These are phyloP conservation scores for Zygothrica quintamaculata DNA, from an alignment of 2,888 invertebrate genomes.

Conservation along the genomic window DNA sequence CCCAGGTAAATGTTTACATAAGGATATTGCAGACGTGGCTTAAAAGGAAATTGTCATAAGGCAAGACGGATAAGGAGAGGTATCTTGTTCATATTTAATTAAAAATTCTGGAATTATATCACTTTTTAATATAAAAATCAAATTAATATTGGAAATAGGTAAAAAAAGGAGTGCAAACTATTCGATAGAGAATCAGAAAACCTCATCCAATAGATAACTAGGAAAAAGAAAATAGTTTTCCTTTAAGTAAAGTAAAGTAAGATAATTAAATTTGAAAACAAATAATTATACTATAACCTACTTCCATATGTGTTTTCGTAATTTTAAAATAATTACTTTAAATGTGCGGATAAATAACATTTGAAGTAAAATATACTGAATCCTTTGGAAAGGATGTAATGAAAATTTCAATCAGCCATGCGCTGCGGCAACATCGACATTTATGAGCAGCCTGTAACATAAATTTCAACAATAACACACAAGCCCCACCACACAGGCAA, in stretches of 20 bases:
- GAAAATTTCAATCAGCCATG: slow-evolving; percentile 64
- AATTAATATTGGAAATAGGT: too few relatives aligned
- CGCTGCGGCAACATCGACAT: slow-evolving; percentile 49
- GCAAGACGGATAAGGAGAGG: slow-evolving; percentile 22
- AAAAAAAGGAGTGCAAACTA: too few relatives aligned
- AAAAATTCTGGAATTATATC: slow-evolving; percentile 6
- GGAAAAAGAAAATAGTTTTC: slow-evolving; percentile 4
- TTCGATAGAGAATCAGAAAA: background rate
- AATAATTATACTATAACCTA: slow-evolving; percentile 2
- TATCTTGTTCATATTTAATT: slow-evolving; percentile 21
- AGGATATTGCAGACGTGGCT: slow-evolving; percentile 36
- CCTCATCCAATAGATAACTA: slow-evolving; percentile 7
- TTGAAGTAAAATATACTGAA: slow-evolving; percentile 1
- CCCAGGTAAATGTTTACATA: slow-evolving; percentile 46
- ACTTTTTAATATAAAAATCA: too few relatives aligned
- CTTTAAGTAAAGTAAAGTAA: background rate
- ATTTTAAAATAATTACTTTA: slow-evolving; percentile 1
- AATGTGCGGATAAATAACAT: background rate
- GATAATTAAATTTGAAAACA: slow-evolving; percentile 2
- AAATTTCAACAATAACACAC: slow-evolving; percentile 46
- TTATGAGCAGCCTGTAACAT: slow-evolving; percentile 67
- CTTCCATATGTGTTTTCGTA: background rate
- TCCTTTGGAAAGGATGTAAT: slow-evolving; percentile 28
- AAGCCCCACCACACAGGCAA: slow-evolving; percentile 8
- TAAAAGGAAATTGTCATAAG: slow-evolving; percentile 43